Conservation (phyloP, 2,113 vertebrate species). For the rabbit (Oryctolagus cuniculus) region DNA sequence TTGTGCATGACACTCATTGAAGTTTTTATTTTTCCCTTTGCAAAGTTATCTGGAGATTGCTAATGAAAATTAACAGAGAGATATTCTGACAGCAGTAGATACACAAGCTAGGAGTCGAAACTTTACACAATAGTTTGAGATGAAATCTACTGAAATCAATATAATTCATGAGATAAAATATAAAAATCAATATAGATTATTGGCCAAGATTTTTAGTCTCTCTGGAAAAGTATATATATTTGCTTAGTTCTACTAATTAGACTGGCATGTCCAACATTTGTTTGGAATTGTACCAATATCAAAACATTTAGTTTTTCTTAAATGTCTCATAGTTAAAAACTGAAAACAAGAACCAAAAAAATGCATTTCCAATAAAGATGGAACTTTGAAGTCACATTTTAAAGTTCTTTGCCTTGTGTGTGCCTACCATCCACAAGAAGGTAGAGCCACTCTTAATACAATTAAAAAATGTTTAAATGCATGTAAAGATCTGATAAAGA, state of each 20-base stretch:
- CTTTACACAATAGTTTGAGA: conserved; percentile 39
- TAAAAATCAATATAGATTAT: conserved; percentile 1
- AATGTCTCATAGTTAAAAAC: background rate
- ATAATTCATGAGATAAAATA: background rate
- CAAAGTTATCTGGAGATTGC: background rate
- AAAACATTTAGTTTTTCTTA: background rate
- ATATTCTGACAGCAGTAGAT: background rate
- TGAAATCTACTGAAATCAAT: conserved; percentile 19
- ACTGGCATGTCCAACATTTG: background rate
- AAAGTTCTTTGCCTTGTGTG: background rate
- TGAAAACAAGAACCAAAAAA: conserved; percentile 16
- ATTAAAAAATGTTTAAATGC: background rate
- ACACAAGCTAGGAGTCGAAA: background rate
- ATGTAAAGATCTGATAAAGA: background rate
- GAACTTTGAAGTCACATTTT: background rate
- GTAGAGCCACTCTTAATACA: background rate
- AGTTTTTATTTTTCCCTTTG: conserved; percentile 37
- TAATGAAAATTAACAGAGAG: background rate
- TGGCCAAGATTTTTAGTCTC: conserved; percentile 4
- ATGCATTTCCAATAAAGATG: background rate
- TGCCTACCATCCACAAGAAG: background rate
- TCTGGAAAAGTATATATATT: background rate
- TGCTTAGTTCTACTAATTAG: background rate
- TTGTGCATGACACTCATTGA: background rate
- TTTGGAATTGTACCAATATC: conserved; percentile 20